phyloP scores from a whole-genome alignment of 2,888 invertebrate genomes.

The Myopa tessellatipennis region DNA sequence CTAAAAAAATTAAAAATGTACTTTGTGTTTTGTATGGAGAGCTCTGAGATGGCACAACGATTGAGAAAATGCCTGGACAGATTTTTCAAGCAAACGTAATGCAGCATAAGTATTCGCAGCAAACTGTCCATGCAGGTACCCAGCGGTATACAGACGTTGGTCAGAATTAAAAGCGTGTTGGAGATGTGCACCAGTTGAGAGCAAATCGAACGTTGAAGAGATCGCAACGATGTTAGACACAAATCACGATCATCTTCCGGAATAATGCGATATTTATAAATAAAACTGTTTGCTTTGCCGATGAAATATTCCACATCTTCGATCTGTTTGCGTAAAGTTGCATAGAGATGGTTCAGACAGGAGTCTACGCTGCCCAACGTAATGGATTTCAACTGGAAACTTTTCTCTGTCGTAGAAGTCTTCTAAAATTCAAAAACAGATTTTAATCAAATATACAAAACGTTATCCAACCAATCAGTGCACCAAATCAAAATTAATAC shows the following conservation, averaged over 20 bases:
- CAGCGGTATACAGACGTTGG: slow-evolving; percentile 70
- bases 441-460: not conserved
- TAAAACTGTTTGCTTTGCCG: slow-evolving; percentile 68
- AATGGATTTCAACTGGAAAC: slow-evolving; percentile 60
- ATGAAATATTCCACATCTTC: slow-evolving; percentile 66
- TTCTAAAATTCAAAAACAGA: slow-evolving; percentile 12
- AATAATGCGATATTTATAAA: slow-evolving; percentile 68
- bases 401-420: slow-evolving; percentile 22
- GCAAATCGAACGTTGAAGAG: slow-evolving; percentile 72
- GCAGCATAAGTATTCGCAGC: slow-evolving; percentile 71
- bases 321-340: slow-evolving; percentile 62
- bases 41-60: slow-evolving; percentile 66
- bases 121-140: slow-evolving; percentile 71
- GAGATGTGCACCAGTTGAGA: slow-evolving; percentile 72
- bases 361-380: slow-evolving; percentile 56
- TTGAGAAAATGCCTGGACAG: slow-evolving; percentile 73
- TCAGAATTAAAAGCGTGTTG: slow-evolving; percentile 70
- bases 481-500: no score
- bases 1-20: slow-evolving; percentile 46
- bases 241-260: slow-evolving; percentile 68
- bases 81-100: slow-evolving; percentile 71
- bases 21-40: slow-evolving; percentile 57
- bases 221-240: slow-evolving; percentile 68
- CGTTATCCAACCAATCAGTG: no score
- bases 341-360: slow-evolving; percentile 58